These are phyloP conservation scores for Gallinago nigripennis DNA, from an alignment of 2,797 vertebrate genomes.

Conservation along the genomic window DNA sequence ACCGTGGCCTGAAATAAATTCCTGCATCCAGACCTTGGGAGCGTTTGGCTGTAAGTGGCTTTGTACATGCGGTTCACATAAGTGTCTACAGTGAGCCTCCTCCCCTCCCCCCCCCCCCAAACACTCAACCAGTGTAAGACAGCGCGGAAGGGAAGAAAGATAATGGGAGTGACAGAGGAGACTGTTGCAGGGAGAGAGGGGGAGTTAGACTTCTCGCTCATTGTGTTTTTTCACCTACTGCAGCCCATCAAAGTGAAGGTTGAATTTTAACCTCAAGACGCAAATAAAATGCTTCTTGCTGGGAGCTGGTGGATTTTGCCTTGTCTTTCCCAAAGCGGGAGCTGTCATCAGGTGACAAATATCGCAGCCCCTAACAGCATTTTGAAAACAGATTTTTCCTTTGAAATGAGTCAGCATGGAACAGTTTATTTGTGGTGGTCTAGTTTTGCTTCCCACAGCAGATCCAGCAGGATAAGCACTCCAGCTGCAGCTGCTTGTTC, in stretches of 20 bases:
- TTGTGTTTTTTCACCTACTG: neutral
- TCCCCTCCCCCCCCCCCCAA: neutral
- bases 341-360: slow-evolving; percentile 13
- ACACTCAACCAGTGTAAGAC: neutral
- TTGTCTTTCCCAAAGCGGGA: neutral
- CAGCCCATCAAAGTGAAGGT: neutral
- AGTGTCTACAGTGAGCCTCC: neutral
- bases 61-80: rapidly evolving
- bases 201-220: neutral
- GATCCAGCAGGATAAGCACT: slow-evolving; percentile 32
- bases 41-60: neutral
- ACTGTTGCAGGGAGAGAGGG: neutral
- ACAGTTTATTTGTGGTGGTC: slow-evolving; percentile 53
- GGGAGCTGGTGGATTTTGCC: neutral
- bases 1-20: neutral
- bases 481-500: slow-evolving; percentile 40
- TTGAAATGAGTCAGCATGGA: slow-evolving; percentile 52
- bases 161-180: neutral
- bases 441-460: slow-evolving; percentile 55
- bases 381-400: slow-evolving; percentile 25
- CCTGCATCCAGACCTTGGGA: neutral
- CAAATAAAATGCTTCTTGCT: neutral
- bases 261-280: slow-evolving; percentile 5
- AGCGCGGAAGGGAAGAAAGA: neutral
- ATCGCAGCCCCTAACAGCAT: neutral